phyloP scores from a whole-genome alignment of 1,140 invertebrate genomes.

The Leucophenga varia region DNA sequence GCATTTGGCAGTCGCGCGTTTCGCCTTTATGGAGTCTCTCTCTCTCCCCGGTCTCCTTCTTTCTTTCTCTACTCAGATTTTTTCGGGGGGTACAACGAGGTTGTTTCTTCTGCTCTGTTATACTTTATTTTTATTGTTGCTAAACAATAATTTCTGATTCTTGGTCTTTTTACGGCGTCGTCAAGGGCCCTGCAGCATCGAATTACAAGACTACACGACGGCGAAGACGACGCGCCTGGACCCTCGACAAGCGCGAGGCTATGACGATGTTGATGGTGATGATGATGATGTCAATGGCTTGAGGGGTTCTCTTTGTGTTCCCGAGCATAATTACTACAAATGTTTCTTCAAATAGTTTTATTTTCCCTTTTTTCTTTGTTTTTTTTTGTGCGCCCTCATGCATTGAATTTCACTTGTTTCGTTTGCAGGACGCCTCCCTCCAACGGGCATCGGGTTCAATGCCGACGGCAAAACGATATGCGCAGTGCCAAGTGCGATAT shows the following conservation, averaged over 20 bases:
- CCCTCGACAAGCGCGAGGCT: neutral
- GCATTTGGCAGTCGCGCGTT: conserved; percentile 48
- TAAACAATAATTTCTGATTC: conserved; percentile 51
- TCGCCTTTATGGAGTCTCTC: conserved; percentile 29
- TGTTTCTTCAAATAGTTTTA: conserved; percentile 34
- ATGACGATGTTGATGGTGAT: conserved; percentile 1
- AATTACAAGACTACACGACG: conserved; percentile 25
- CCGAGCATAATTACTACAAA: conserved; percentile 22
- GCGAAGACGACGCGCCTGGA: conserved; percentile 12
- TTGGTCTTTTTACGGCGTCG: conserved; percentile 34
- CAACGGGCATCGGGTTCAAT: conserved; percentile 18
- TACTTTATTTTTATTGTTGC: conserved; percentile 38
- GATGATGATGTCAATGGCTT: conserved; percentile 27
- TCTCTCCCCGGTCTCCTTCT: conserved; percentile 5
- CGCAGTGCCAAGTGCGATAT: too few species aligned
- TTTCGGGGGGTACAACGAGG: conserved; percentile 31
- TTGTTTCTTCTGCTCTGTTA: conserved; percentile 23
- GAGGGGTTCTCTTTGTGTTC: conserved; percentile 23
- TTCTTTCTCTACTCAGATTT: neutral
- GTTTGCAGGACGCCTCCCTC: conserved; percentile 8
- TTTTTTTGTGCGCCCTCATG: conserved; percentile 27
- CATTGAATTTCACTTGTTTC: conserved; percentile 38
- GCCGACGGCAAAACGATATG: conserved; percentile 18
- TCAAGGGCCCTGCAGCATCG: conserved; percentile 28
- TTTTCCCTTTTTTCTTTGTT: too few species aligned